These are phyloP conservation scores for Apis florea DNA, from an alignment of 1,140 invertebrate genomes.

Conservation along the genomic window DNA sequence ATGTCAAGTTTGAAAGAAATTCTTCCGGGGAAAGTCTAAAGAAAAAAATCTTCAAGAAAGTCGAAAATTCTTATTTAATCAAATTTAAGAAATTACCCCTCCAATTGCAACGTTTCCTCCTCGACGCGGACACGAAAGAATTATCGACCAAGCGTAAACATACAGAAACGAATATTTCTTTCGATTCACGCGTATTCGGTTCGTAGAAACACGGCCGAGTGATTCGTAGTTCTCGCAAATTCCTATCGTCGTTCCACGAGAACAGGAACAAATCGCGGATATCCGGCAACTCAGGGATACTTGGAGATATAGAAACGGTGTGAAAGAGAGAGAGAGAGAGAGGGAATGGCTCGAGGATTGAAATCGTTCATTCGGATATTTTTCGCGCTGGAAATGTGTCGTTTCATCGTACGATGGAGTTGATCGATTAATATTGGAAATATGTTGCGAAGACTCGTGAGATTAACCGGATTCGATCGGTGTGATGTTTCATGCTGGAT, in stretches of 20 bases:
- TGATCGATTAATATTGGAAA: background rate
- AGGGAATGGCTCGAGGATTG: background rate
- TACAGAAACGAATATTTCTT: background rate
- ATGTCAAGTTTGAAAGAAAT: no score
- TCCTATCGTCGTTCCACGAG: background rate
- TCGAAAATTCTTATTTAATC: no score
- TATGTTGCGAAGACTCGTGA: background rate
- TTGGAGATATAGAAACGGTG: background rate
- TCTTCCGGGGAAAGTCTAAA: no score
- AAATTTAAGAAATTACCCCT: no score
- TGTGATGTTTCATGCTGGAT: background rate
- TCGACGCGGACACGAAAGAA: background rate
- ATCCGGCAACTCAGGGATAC: background rate
- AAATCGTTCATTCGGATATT: constrained; percentile 1
- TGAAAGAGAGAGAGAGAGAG: background rate
- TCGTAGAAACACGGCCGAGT: background rate
- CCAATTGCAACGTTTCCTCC: no score
- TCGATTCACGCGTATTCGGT: background rate
- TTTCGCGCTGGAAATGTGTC: background rate
- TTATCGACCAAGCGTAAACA: background rate
- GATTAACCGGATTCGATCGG: background rate
- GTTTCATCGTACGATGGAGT: background rate
- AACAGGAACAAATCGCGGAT: constrained; percentile 6
- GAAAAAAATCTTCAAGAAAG: no score
- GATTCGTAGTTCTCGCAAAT: constrained; percentile 11